Evolutionary conservation across 2,113 vertebrate genomes (phyloP).

Genomic region (Trinectes maculatus): DNA sequence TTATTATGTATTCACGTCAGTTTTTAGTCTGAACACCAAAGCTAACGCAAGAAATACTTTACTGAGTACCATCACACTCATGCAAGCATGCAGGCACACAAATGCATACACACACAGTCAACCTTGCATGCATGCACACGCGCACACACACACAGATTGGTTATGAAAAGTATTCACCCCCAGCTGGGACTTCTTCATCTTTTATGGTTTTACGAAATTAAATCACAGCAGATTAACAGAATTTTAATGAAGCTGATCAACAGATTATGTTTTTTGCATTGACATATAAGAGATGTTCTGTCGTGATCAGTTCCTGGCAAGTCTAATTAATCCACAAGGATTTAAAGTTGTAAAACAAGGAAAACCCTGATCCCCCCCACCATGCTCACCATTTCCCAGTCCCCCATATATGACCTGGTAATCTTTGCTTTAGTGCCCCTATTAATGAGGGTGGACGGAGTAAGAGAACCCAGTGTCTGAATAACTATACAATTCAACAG

Average conservation of each 20-base stretch:
- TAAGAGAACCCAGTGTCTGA: neutral
- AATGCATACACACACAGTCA: neutral
- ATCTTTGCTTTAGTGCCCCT: no score
- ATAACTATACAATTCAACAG: neutral
- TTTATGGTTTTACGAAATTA: constrained; percentile 15
- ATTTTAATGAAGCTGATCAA: constrained; percentile 34
- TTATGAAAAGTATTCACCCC: constrained; percentile 1
- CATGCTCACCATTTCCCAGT: neutral
- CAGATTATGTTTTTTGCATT: constrained; percentile 34
- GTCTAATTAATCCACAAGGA: constrained; percentile 25
- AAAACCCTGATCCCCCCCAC: constrained; percentile 1
- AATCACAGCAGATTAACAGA: constrained; percentile 28
- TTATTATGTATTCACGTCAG: constrained; percentile 2
- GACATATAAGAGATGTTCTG: constrained; percentile 33
- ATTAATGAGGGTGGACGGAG: no score
- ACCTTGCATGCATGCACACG: neutral
- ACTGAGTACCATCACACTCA: no score
- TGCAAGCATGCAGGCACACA: neutral
- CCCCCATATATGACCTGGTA: neutral
- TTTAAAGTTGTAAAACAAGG: constrained; percentile 1
- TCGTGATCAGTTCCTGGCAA: neutral
- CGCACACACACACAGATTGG: neutral
- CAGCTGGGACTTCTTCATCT: constrained; percentile 12
- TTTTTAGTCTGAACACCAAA: neutral
- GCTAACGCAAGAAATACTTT: neutral